Conservation (phyloP, 2,888 invertebrate genomes). For the Drosophila hamatofila region DNA sequence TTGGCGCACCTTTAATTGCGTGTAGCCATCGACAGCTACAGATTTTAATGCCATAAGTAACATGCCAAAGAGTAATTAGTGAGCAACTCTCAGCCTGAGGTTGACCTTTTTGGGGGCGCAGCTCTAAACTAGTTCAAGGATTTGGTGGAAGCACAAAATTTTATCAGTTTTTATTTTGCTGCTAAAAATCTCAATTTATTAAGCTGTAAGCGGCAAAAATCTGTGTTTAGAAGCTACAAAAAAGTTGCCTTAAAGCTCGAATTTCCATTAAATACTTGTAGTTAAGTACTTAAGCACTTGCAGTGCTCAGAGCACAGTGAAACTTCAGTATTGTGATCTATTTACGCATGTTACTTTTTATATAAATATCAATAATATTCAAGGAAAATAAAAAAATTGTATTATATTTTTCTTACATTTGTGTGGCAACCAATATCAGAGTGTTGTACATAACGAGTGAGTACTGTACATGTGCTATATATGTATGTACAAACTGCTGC, state of each 20-base stretch:
- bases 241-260: not conserved
- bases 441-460: not conserved
- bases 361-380: too few species aligned
- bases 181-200: conserved; percentile 3
- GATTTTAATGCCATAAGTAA: conserved; percentile 71
- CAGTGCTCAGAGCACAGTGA: not conserved
- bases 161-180: not conserved
- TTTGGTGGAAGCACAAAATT: conserved; percentile 14
- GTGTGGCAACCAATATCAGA: too few species aligned
- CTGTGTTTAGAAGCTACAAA: not conserved
- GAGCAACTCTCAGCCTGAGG: conserved; percentile 18
- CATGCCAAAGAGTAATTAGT: conserved; percentile 76
- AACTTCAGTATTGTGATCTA: too few species aligned
- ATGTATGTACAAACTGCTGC: not conserved
- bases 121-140: conserved; percentile 40
- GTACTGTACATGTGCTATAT: conserved; percentile 5
- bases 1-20: conserved; percentile 37
- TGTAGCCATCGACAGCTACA: conserved; percentile 40
- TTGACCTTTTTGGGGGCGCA: conserved; percentile 46
- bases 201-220: conserved; percentile 7
- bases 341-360: too few species aligned
- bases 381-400: too few species aligned
- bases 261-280: conserved; percentile 1
- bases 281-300: not conserved
- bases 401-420: too few species aligned